Evolutionary conservation across 2,888 invertebrate species (phyloP).

Genomic region (Plebejus melissa): DNA sequence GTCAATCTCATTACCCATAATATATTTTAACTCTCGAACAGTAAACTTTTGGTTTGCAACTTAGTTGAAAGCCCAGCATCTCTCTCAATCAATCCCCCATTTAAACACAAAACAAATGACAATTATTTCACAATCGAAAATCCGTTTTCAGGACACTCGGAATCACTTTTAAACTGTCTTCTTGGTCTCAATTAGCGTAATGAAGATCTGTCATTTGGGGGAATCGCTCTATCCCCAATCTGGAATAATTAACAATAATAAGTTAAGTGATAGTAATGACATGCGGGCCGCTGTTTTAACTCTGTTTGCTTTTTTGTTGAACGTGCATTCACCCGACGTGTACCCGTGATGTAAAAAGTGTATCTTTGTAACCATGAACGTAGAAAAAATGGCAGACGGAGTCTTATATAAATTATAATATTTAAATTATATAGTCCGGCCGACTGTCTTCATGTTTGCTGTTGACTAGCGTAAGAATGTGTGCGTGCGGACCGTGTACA

Average conservation of each 20-base stretch:
- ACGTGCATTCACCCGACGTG: conserved; percentile 54
- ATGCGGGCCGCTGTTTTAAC: conserved; percentile 57
- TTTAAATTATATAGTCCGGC: no score
- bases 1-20: no score
- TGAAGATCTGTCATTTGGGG: conserved; percentile 39
- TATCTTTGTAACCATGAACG: background rate
- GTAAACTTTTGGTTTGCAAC: no score
- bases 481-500: no score
- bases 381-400: no score
- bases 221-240: conserved; percentile 71
- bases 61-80: no score
- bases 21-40: no score
- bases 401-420: no score
- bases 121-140: background rate
- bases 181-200: conserved; percentile 38
- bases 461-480: no score
- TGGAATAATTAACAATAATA: conserved; percentile 71
- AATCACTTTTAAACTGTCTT: conserved; percentile 29
- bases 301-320: conserved; percentile 57
- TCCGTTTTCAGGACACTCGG: background rate
- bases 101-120: background rate
- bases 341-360: conserved; percentile 35
- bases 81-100: background rate
- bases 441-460: no score
- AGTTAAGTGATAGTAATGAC: conserved; percentile 73